Base-by-base conservation (phyloP, 2,797 vertebrate genomes). In the Chelon auratus region DNA sequence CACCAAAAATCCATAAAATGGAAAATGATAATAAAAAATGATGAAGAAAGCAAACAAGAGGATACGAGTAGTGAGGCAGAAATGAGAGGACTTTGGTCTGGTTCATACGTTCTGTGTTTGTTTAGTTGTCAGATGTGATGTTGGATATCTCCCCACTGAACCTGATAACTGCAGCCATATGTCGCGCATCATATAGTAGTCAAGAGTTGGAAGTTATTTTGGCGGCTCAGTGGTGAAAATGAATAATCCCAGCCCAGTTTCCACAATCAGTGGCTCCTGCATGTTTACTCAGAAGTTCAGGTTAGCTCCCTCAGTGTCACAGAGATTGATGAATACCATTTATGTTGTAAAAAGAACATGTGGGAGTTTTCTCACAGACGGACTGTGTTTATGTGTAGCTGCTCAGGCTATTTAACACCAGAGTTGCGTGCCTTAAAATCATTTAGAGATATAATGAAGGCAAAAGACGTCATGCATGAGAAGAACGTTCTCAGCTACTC, bases 31-130 rank as follows among this genome's bases (percentile, higher is more conserved):
- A 30, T 0, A 22, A 56, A 30, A 56, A 30, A 10, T 40, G 22
- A 36, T 4, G 0, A 55, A 52, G 5, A 65, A 22, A 42, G 62
- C 62, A 71, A 68, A 70, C 52, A 64, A 8, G 9, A 9, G 1
- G 10, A 72, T 15, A 10, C 1, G 15, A 5, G 39, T 40, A 54
- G 50, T 47, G 68, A 55, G 36, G 53, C n/a, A 50, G 76, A 57
- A 54, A 52, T 52, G 8, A 47, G 0, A 20, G 54, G 77, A 87
- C 77, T 78, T 82, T 68, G 73, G 13, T 72, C 82, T 4, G 54
- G 58, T 55, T 55, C 17, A 56, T 12, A 18, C 20, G 9, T 26
- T n/a, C 45, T 20, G 9, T 63, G 51, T 75, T 72, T 73, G 60
- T 48, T 68, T n/a, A 22, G 15, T 58, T 67, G 57, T 20, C 14